A percentile compares a stretch with the other conserved stretches of the same genome.
These are phyloP conservation scores for Eumacrocentrus americanus DNA, from an alignment of 2,888 invertebrate genomes.

Conservation along the genomic window DNA sequence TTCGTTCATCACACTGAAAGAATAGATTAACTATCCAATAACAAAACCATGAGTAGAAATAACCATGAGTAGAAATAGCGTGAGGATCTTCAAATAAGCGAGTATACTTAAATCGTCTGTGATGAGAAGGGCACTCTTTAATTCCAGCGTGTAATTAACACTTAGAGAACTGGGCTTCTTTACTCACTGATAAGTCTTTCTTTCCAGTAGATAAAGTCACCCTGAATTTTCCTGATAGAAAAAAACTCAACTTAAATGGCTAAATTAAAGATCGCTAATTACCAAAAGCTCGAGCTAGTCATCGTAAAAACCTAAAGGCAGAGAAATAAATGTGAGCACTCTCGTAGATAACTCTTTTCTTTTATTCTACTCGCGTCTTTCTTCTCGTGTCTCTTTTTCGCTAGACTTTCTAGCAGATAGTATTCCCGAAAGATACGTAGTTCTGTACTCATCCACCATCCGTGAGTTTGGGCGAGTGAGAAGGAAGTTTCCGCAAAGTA, in stretches of 20 bases:
- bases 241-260: background rate
- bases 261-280: background rate
- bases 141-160: background rate
- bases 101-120: too few species aligned
- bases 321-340: background rate
- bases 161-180: background rate
- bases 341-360: background rate
- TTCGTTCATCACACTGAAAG: too few species aligned
- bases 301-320: background rate
- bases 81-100: too few species aligned
- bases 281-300: background rate
- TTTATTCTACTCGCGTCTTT: background rate
- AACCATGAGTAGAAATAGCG: too few species aligned
- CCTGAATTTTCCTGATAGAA: background rate
- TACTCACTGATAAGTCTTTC: background rate
- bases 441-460: background rate
- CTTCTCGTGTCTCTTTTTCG: background rate
- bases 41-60: too few species aligned
- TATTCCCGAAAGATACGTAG: conserved; percentile 20
- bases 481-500: conserved; percentile 15
- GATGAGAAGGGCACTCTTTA: too few species aligned
- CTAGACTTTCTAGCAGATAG: background rate
- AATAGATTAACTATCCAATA: too few species aligned
- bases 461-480: background rate
- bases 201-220: background rate